A percentile compares a stretch with the other conserved stretches of the same genome.
Conservation (phyloP, 2,888 invertebrate genomes). For the Leptinotarsa rubiginosa region DNA sequence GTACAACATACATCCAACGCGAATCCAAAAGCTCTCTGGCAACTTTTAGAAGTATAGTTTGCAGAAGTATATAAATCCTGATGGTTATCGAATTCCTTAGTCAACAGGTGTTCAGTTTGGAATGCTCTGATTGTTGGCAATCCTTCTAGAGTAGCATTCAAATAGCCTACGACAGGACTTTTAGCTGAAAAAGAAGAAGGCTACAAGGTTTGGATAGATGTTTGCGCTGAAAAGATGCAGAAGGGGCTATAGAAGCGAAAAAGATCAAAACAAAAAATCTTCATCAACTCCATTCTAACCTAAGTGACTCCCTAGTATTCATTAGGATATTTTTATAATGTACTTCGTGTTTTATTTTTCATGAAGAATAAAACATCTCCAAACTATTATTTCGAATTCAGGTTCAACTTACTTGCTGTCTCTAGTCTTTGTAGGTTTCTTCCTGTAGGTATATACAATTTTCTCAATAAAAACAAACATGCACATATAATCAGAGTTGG, state of each 20-base stretch:
- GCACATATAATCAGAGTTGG: conserved; percentile 41
- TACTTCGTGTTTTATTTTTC: no score
- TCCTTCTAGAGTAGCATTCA: conserved; percentile 62
- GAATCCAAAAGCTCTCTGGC: conserved; percentile 57
- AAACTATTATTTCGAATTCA: background rate
- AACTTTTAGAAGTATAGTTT: conserved; percentile 54
- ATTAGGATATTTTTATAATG: no score
- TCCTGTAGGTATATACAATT: conserved; percentile 50
- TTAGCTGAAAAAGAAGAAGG: conserved; percentile 53
- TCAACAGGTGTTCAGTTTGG: conserved; percentile 53
- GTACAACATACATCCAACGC: conserved; percentile 55
- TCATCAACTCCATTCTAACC: no score
- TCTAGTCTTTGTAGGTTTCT: conserved; percentile 51
- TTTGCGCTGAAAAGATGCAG: no score
- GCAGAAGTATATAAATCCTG: conserved; percentile 60
- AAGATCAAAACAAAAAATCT: no score
- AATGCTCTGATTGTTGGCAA: conserved; percentile 59
- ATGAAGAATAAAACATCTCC: background rate
- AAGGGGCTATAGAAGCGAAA: no score
- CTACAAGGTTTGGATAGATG: background rate
- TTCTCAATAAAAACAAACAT: conserved; percentile 44
- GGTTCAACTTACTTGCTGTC: conserved; percentile 45
- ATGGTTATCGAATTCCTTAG: conserved; percentile 58
- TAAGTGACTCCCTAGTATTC: no score
- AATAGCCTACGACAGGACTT: conserved; percentile 59